Evolutionary conservation across 1,140 invertebrate species (phyloP).

Genomic region (Chlorops oryzae): DNA sequence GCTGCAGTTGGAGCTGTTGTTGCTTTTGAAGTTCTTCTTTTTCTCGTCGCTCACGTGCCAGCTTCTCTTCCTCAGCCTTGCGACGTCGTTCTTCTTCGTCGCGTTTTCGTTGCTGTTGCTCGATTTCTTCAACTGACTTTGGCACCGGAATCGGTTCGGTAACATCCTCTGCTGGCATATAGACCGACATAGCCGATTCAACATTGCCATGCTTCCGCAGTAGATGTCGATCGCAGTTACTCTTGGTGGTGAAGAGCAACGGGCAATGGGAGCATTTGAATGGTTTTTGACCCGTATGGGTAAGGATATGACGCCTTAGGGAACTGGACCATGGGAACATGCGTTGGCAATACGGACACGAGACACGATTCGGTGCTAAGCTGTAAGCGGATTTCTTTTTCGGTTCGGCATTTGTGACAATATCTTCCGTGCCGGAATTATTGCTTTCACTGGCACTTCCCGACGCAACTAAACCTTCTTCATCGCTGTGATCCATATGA

Average conservation of each 20-base stretch:
- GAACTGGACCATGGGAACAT: slow-evolving; percentile 96
- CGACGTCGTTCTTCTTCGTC: slow-evolving; percentile 25
- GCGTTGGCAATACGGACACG: slow-evolving; percentile 84
- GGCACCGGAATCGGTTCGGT: slow-evolving; percentile 43
- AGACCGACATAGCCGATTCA: slow-evolving; percentile 43
- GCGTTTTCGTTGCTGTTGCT: slow-evolving; percentile 36
- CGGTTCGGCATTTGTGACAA: slow-evolving; percentile 48
- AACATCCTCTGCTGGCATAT: slow-evolving; percentile 46
- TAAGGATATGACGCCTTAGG: slow-evolving; percentile 82
- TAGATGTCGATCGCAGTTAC: slow-evolving; percentile 91
- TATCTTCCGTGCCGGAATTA: slow-evolving; percentile 71
- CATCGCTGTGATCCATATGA: slow-evolving; percentile 57
- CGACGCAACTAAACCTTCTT: slow-evolving; percentile 65
- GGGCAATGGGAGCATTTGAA: slow-evolving; percentile 90
- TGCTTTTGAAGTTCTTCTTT: slow-evolving; percentile 9
- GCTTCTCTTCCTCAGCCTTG: slow-evolving; percentile 16
- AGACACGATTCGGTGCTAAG: slow-evolving; percentile 84
- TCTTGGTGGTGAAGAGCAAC: slow-evolving; percentile 91
- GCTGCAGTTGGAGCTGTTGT: slow-evolving; percentile 11
- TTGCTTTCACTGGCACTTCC: slow-evolving; percentile 70
- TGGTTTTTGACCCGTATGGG: slow-evolving; percentile 93
- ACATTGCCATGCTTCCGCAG: slow-evolving; percentile 74
- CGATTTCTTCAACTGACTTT: slow-evolving; percentile 44
- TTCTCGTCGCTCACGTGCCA: slow-evolving; percentile 20
- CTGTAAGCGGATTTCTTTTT: slow-evolving; percentile 91